Evolutionary conservation across 2,113 vertebrate species (phyloP).

Genomic region (Ranitomeya imitator): DNA sequence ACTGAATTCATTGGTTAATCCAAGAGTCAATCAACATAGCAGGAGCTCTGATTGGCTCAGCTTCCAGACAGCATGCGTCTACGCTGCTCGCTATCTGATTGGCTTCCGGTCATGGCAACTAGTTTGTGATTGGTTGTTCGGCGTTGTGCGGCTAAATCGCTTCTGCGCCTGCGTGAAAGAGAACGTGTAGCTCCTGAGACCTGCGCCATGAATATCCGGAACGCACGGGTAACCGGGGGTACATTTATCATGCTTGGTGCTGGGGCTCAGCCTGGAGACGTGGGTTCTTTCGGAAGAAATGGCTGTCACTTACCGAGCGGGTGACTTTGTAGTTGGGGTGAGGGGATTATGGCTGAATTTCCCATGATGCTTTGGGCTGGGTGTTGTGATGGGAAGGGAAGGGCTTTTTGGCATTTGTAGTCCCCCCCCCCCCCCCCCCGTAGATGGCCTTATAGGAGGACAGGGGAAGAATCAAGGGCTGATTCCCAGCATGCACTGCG

Average conservation of each 20-base stretch:
- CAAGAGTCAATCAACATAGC: background rate
- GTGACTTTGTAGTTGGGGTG: slow-evolving; percentile 48
- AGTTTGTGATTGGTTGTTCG: background rate
- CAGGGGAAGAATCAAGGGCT: background rate
- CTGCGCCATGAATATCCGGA: slow-evolving; percentile 82
- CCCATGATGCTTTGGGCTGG: slow-evolving; percentile 11
- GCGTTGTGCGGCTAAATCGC: background rate
- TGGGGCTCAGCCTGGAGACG: background rate
- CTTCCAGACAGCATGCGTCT: background rate
- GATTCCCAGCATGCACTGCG: background rate
- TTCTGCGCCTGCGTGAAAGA: background rate
- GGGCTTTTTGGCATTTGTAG: background rate
- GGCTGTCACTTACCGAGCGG: background rate
- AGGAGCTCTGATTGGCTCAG: background rate
- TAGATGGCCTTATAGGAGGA: background rate
- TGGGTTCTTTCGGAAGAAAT: background rate
- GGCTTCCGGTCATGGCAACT: background rate
- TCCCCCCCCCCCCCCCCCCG: no score
- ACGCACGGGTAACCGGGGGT: slow-evolving; percentile 78
- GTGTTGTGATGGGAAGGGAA: background rate
- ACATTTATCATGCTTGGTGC: background rate
- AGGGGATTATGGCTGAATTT: background rate
- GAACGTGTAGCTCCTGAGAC: background rate
- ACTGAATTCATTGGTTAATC: background rate
- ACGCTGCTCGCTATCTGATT: background rate